Percentiles rank a stretch among this genome's conserved stretches.
Evolutionary conservation across 2,888 invertebrate genomes (phyloP).

Genomic region (Acleris literana): DNA sequence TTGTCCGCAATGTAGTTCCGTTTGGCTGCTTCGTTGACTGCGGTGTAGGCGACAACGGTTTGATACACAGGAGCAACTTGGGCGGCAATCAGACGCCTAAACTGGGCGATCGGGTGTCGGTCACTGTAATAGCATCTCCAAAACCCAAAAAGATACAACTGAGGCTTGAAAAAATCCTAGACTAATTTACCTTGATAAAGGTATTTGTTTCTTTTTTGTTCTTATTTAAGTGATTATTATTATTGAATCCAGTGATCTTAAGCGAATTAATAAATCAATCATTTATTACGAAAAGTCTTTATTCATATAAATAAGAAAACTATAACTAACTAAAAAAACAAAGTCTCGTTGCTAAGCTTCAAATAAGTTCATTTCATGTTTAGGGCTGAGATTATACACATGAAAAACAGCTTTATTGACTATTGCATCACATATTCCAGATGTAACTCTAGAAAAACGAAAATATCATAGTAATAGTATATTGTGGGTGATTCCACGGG

Average conservation of each 20-base stretch:
- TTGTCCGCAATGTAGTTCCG: slow-evolving; percentile 92
- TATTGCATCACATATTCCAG: slow-evolving; percentile 78
- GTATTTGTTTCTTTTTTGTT: slow-evolving; percentile 18
- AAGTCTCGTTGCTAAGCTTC: slow-evolving; percentile 61
- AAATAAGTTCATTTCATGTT: slow-evolving; percentile 54
- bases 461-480: neutral
- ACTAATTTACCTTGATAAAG: slow-evolving; percentile 47
- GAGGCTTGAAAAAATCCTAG: slow-evolving; percentile 71
- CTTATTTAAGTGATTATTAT: neutral
- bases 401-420: slow-evolving; percentile 77
- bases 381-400: slow-evolving; percentile 63
- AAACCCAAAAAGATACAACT: slow-evolving; percentile 83
- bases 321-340: neutral
- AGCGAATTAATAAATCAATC: slow-evolving; percentile 16
- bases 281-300: slow-evolving; percentile 19
- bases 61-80: slow-evolving; percentile 87
- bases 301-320: slow-evolving; percentile 24
- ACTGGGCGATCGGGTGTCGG: slow-evolving; percentile 88
- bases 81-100: slow-evolving; percentile 79
- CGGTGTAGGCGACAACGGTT: slow-evolving; percentile 88
- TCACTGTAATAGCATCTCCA: slow-evolving; percentile 85
- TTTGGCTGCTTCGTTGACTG: slow-evolving; percentile 97
- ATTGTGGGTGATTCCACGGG: no score
- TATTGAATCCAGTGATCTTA: neutral
- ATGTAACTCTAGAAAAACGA: slow-evolving; percentile 65